Evolutionary conservation across 2,113 vertebrate genomes (phyloP).

Genomic region (Oreamnos americanus): DNA sequence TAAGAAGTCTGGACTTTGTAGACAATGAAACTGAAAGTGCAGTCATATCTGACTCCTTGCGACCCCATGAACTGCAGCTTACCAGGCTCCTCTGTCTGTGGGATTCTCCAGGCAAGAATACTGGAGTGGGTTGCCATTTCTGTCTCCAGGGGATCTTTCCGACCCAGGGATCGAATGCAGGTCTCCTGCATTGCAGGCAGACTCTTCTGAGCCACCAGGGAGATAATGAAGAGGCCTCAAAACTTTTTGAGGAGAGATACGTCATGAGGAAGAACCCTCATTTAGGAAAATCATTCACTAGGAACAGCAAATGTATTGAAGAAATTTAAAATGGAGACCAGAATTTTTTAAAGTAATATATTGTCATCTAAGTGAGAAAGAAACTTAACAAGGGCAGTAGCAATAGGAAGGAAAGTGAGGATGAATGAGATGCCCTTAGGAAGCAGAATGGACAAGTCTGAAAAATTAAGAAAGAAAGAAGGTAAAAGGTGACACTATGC

Average conservation of each 20-base stretch:
- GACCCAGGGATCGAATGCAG: accelerated
- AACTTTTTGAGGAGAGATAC: not conserved
- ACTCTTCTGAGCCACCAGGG: too few relatives aligned
- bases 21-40: too few relatives aligned
- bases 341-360: not conserved
- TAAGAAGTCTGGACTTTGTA: not conserved
- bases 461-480: not conserved
- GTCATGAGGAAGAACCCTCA: not conserved
- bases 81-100: too few relatives aligned
- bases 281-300: not conserved
- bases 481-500: not conserved
- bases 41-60: too few relatives aligned
- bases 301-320: not conserved
- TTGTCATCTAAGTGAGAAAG: not conserved
- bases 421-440: not conserved
- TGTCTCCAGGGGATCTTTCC: too few relatives aligned
- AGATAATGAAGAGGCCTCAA: not conserved
- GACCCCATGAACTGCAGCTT: too few relatives aligned
- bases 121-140: too few relatives aligned
- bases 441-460: not conserved
- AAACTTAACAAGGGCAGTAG: not conserved
- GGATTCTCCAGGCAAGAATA: too few relatives aligned
- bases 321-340: not conserved
- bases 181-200: too few relatives aligned
- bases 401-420: not conserved